A percentile compares a stretch with the other conserved stretches of the same genome.
These are phyloP conservation scores for Chelidonichthys spinosus DNA, from an alignment of 2,797 vertebrate species.

Conservation along the genomic window DNA sequence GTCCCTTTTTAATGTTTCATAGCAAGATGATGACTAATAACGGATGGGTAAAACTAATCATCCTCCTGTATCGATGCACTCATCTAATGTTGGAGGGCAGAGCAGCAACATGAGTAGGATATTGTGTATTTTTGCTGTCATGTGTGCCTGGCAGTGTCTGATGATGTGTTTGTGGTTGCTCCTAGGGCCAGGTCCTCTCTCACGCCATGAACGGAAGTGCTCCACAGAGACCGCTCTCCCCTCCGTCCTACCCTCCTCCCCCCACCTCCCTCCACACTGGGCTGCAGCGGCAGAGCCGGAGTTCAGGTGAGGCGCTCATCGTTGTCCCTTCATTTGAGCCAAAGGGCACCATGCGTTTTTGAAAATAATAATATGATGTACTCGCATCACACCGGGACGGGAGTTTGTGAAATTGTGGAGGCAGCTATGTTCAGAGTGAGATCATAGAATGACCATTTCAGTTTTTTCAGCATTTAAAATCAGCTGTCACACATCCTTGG, in stretches of 20 bases:
- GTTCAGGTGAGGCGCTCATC: conserved; percentile 87
- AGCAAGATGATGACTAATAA: conserved; percentile 20
- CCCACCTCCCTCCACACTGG: conserved; percentile 88
- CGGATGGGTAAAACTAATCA: conserved; percentile 33
- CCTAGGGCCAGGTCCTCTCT: conserved; percentile 88
- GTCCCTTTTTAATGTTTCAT: conserved; percentile 16
- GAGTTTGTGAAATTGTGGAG: background rate
- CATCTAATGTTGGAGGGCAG: conserved; percentile 21
- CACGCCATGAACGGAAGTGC: conserved; percentile 92
- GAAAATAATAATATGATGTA: too few species aligned
- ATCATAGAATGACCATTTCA: background rate
- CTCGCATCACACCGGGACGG: too few species aligned
- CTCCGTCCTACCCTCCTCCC: conserved; percentile 89
- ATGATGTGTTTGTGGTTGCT: conserved; percentile 33
- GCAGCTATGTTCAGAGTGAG: background rate
- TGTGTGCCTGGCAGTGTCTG: conserved; percentile 15
- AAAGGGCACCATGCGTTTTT: background rate
- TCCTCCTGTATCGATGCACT: conserved; percentile 16
- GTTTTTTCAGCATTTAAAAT: background rate
- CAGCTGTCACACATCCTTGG: background rate
- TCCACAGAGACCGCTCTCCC: conserved; percentile 93
- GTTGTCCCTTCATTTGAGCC: conserved; percentile 6
- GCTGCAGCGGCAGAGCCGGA: conserved; percentile 87
- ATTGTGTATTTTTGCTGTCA: conserved; percentile 11
- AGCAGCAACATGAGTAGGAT: conserved; percentile 11